A percentile compares a stretch with the other conserved stretches of the same genome.
These are phyloP conservation scores for Carposina sasakii DNA, from an alignment of 1,140 invertebrate genomes.

Conservation along the genomic window DNA sequence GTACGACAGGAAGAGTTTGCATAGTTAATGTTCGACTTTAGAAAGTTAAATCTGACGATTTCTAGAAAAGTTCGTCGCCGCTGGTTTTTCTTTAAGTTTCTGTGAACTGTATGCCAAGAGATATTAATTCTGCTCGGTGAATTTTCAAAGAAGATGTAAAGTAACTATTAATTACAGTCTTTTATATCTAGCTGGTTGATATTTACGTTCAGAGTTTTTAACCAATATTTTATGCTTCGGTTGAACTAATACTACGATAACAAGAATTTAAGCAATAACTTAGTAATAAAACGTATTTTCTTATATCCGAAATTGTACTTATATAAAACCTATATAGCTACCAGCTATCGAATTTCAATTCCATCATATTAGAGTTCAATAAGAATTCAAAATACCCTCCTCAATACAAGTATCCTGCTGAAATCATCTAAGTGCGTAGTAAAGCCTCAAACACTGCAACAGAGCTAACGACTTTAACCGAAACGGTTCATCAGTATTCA, in stretches of 20 bases:
- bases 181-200: too few species aligned
- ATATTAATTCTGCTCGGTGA: too few species aligned
- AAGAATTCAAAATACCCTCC: not conserved
- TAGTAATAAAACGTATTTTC: not conserved
- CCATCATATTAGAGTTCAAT: not conserved
- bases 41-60: not conserved
- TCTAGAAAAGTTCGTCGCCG: not conserved
- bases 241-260: not conserved
- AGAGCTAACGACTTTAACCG: constrained; percentile 48
- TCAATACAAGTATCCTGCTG: not conserved
- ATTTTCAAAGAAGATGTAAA: not conserved
- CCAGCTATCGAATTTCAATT: not conserved
- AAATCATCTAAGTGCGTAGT: not conserved
- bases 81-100: too few species aligned
- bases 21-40: constrained; percentile 20
- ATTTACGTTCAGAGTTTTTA: too few species aligned
- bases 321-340: not conserved
- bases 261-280: not conserved
- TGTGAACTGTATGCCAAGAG: too few species aligned
- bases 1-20: constrained; percentile 24
- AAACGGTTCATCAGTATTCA: constrained; percentile 68
- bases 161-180: too few species aligned
- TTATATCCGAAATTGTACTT: not conserved
- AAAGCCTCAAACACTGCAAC: constrained; percentile 39
- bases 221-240: too few species aligned